Evolutionary conservation across 2,888 invertebrate species (phyloP), one percentile per base, ranked within the genome.

Genomic region (Argyresthia goedartella): DNA sequence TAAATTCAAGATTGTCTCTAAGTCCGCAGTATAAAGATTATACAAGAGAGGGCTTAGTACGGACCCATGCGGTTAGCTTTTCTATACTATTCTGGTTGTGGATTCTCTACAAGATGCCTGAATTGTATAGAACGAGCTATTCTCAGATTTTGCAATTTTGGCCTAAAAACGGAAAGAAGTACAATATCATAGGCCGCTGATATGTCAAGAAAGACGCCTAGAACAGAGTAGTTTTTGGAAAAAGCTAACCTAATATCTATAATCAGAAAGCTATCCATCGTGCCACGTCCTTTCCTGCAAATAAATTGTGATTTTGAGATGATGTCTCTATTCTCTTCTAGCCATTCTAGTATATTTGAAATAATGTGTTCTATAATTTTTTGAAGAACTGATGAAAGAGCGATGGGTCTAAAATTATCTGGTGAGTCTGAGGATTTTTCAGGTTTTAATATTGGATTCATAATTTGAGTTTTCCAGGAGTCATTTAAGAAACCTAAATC

Each of bases 311-410:
- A 47, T 3, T 54, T 55, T 8, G 57, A 39, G 1, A 62, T 36
- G 0, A 60, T 4, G 0, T 42, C 41, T 8, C 49, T 42, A 45
- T 45, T 57, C 54, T 64, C 63, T 0, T 59, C 7, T 7, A 55
- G 55, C 62, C 62, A 63, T 50, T 65, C 59, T 0, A 63, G 47
- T 8, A 60, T 42, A 13, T 56, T 56, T 54, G 62, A 61, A 0
- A 62, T 53, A 0, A 64, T n/a, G 46, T 59, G 60, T 51, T 64
- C 61, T 7, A 51, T 10, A 8, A 65, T 52, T 56, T 62, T 63
- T 1, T 34, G 7, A 1, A 64, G 9, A 6, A 54, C 51, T 0
- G 56, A 60, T 0, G 60, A 60, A 0, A 64, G 47, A 8, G 63
- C 60, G 10, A 60, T 62, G 0, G 61, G 63, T 8, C 63, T 49